These are phyloP conservation scores for Sisyra terminalis DNA, from an alignment of 2,888 invertebrate genomes.

Conservation along the genomic window DNA sequence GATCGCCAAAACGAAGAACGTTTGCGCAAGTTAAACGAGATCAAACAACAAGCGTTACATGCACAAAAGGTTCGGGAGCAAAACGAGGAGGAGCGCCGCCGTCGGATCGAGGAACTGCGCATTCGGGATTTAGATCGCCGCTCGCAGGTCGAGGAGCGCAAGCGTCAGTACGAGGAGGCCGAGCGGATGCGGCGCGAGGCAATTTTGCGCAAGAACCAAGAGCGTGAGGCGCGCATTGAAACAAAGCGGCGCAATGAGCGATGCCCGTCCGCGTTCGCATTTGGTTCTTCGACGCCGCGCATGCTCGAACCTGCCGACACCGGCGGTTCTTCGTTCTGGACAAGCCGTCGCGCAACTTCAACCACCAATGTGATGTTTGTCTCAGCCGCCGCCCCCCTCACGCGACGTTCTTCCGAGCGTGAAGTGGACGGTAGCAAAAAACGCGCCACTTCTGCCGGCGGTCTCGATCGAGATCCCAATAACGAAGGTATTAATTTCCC, in stretches of 20 bases:
- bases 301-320: conserved; percentile 71
- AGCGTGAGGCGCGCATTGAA: conserved; percentile 67
- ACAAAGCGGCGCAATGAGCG: conserved; percentile 63
- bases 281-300: conserved; percentile 82
- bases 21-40: conserved; percentile 73
- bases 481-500: conserved; percentile 37
- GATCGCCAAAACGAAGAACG: conserved; percentile 83
- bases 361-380: conserved; percentile 71
- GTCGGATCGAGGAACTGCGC: conserved; percentile 68
- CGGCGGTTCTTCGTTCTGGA: conserved; percentile 66
- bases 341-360: conserved; percentile 75
- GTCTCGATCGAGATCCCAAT: conserved; percentile 45
- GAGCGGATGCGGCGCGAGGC: conserved; percentile 76
- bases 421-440: conserved; percentile 65
- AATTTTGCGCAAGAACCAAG: conserved; percentile 70
- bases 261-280: conserved; percentile 64
- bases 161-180: conserved; percentile 76
- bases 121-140: conserved; percentile 57
- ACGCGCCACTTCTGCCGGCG: conserved; percentile 55
- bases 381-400: conserved; percentile 51
- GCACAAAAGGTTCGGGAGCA: conserved; percentile 82
- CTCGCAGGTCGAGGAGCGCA: conserved; percentile 69
- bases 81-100: conserved; percentile 69
- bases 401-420: conserved; percentile 71
- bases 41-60: conserved; percentile 74